Conservation (phyloP, 2,888 invertebrate genomes). For the Peribatodes rhomboidaria region DNA sequence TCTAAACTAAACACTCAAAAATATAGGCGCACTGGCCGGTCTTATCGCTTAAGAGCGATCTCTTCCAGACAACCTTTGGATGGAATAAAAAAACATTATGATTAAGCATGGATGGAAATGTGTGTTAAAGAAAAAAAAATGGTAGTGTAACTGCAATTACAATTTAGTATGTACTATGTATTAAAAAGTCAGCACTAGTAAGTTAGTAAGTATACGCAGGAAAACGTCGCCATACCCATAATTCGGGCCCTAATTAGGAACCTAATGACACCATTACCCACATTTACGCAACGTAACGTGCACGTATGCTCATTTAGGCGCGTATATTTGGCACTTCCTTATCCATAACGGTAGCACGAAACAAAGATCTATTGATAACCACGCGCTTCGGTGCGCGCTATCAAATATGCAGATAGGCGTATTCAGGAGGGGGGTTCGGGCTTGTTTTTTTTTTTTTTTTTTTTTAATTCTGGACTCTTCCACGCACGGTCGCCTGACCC, state of each 20-base stretch:
- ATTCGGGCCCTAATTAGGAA: constrained; percentile 36
- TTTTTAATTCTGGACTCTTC: no score
- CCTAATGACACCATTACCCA: constrained; percentile 52
- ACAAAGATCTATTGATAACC: constrained; percentile 65
- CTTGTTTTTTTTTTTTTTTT: neutral
- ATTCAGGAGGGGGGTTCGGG: neutral
- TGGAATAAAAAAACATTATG: no score
- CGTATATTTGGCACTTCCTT: constrained; percentile 58
- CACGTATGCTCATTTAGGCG: constrained; percentile 38
- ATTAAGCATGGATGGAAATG: no score
- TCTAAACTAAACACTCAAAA: no score
- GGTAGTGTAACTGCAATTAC: neutral
- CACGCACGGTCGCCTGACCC: no score
- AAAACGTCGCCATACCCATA: constrained; percentile 31
- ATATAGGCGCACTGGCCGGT: no score
- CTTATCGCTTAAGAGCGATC: no score
- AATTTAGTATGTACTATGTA: neutral
- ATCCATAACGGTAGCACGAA: constrained; percentile 58
- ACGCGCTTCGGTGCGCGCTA: constrained; percentile 56
- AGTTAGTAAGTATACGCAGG: constrained; percentile 29
- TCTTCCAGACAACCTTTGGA: no score
- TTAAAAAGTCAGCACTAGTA: constrained; percentile 10
- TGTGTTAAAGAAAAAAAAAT: no score
- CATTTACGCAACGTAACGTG: constrained; percentile 41
- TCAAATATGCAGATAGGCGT: constrained; percentile 20